phyloP scores from a whole-genome alignment of 2,888 invertebrate species.

The Heliconius sara region DNA sequence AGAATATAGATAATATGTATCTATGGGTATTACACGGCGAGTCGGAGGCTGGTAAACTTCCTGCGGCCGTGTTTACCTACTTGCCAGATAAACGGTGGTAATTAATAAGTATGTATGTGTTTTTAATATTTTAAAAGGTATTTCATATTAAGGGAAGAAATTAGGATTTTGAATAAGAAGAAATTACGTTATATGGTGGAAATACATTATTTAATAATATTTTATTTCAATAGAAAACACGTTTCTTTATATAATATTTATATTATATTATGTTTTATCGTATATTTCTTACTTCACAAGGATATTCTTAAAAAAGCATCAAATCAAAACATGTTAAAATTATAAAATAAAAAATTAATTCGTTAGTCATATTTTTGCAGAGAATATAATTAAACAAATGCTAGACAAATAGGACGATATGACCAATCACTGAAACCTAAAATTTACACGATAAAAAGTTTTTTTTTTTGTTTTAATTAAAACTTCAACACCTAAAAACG shows the following conservation, averaged over 20 bases:
- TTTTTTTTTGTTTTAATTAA: too few species aligned
- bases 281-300: neutral
- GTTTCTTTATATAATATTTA: too few species aligned
- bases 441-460: too few species aligned
- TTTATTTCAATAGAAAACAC: neutral
- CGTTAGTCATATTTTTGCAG: neutral
- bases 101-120: constrained; percentile 31
- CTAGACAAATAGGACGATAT: neutral
- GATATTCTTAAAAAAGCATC: neutral
- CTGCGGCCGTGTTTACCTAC: constrained; percentile 57
- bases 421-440: neutral
- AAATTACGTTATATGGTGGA: neutral
- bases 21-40: constrained; percentile 62
- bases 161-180: neutral
- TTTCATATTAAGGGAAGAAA: neutral
- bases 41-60: constrained; percentile 59
- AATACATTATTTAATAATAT: neutral
- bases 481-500: neutral
- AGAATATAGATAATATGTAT: constrained; percentile 70
- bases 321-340: too few species aligned
- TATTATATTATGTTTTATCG: too few species aligned
- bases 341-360: too few species aligned
- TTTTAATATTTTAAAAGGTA: too few species aligned
- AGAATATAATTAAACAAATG: neutral
- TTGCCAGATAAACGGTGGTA: constrained; percentile 40